Evolutionary conservation across 2,888 invertebrate genomes (phyloP).

Genomic region (Zootermopsis nevadensis): DNA sequence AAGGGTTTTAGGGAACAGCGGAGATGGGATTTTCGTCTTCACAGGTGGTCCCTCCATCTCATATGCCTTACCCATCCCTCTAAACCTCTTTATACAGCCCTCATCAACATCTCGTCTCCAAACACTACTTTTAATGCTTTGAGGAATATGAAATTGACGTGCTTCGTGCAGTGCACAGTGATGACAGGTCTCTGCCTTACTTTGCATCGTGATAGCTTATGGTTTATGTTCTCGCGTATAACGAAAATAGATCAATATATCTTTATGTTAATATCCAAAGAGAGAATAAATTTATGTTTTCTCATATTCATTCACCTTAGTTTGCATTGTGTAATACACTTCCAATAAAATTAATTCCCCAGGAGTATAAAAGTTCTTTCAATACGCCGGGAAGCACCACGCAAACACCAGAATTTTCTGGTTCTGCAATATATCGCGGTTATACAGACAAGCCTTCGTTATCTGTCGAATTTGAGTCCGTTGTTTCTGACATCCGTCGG

Average conservation of each 20-base stretch:
- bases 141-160: background rate
- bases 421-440: too few species aligned
- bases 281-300: too few species aligned
- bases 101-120: background rate
- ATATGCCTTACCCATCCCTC: background rate
- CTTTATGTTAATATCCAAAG: too few species aligned
- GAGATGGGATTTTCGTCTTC: constrained; percentile 24
- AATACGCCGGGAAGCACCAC: too few species aligned
- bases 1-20: constrained; percentile 18
- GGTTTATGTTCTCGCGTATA: background rate
- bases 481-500: too few species aligned
- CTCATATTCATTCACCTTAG: too few species aligned
- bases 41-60: constrained; percentile 35
- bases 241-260: background rate
- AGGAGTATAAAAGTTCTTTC: too few species aligned
- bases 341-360: too few species aligned
- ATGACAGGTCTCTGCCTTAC: background rate
- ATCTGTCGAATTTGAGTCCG: too few species aligned
- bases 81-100: background rate
- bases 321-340: too few species aligned
- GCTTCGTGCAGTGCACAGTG: background rate
- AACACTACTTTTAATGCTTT: background rate
- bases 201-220: background rate
- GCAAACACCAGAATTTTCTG: too few species aligned
- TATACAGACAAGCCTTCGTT: too few species aligned